Evolutionary conservation across 2,797 vertebrate species (phyloP), one percentile per base, ranked within the genome.

Genomic region (Staurois parvus): DNA sequence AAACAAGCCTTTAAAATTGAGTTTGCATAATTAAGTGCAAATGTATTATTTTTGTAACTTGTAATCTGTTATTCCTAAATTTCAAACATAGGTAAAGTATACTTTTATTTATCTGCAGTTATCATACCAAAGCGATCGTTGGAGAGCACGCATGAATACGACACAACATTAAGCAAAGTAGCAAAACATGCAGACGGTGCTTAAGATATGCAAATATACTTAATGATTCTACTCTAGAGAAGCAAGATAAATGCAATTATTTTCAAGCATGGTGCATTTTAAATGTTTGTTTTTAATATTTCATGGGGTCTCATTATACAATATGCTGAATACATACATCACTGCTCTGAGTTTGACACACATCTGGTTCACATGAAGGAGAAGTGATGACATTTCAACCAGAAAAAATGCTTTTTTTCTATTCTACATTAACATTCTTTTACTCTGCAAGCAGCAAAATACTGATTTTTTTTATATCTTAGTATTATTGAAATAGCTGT

Each of bases 201-300:
- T 89, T 24, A 86, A 56, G 84, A 81, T 85, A 83, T 81, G 83
- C 81, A 91, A 89, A 81, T 89, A 88, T 84, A 90, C 89, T 81
- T 88, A 79, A 90, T 28, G 1, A 89, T 26, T 81, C 70, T 87
- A 62, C 75, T 56, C 87, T 48, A 84, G 15, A 90, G 68, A 17
- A 84, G 62, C 26, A 88, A 76, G 73, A 91, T 81, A 89, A 89
- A 91, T 80, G 88, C 4, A 89, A 91, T 91, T 88, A 90, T 81
- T 68, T 88, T 88, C 81, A 88, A 87, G 87, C 88, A 81, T 88
- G 62, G 64, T 1, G 10, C 88, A 82, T 85, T 87, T 87, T 66
- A 88, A 88, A 84, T 88, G 82, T 90, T 92, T 91, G 91, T 89
- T 90, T 91, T 92, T 89, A 90, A 90, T 91, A 77, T 87, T 91